Evolutionary conservation across 1,140 invertebrate species (phyloP), one percentile per base, ranked within the genome.

Genomic region (Eubasilissa regina): DNA sequence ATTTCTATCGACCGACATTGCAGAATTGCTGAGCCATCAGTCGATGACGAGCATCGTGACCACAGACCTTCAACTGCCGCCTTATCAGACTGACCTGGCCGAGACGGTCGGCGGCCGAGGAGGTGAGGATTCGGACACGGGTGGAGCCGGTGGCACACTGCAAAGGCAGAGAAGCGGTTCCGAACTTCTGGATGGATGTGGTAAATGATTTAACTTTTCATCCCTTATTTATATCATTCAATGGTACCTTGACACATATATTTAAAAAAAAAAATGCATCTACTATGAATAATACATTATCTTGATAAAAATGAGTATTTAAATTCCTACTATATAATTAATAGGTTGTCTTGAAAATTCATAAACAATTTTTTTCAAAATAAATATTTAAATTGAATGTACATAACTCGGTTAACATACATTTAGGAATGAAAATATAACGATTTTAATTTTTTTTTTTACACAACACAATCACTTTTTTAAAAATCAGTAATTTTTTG

Each of bases 11-110:
- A 17, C n/a, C 66, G 3, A 11, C 48, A 64, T 82, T 85, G 21
- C 80, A 87, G 87, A 88, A 66, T 73, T 87, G 21, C 84, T 87
- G 13, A 86, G 85, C 81, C 86, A 86, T 12, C 87, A 87, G 80
- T 84, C 84, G 21, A 80, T 86, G 56, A 83, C 84, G 7, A 86
- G 85, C 79, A 85, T 85, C 53, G 85, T 85, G 21, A 82, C 82
- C 60, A 85, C 86, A 10, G 82, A 83, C 15, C 75, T 77, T 12
- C 75, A 84, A 64, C 81, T 83, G 72, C 85, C 83, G 10, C 73
- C 80, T 15, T 68, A 13, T n/a, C 48, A 75, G 55, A 35, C 25
- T 35, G 43, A 60, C 21, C 15, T 15, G 58, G 56, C 66, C 0
- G 45, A 70, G 48, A 13, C 4, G 10, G 19, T 0, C 3, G 75